Evolutionary conservation across 2,113 vertebrate genomes (phyloP), one percentile per base, ranked within the genome.

Genomic region (Corydoras maculifer): DNA sequence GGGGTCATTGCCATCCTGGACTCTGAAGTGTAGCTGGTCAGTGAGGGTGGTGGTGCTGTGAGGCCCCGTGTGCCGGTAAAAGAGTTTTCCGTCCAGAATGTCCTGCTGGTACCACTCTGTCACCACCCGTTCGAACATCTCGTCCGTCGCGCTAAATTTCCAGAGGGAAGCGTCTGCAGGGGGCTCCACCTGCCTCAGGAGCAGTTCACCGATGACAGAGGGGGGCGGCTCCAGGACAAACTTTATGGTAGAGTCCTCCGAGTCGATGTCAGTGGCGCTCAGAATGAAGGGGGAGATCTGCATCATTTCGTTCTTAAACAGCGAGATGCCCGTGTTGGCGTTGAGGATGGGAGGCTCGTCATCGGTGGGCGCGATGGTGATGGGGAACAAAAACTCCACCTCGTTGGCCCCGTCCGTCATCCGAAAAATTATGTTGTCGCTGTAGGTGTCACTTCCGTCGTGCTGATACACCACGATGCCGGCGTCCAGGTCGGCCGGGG

Each of bases 1-100:
- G 0, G 96, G 95, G 76, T 98, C 96, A 7, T 95, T 96, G 85
- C 95, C 93, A 82, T 98, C 96, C 76, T 96, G 94, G 14, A 96
- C 92, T 65, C 84, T 84, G 64, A 98, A 98, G 2, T 85, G 18
- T 30, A 98, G 87, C 62, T 93, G 94, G 75, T 98, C 95, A 82
- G 90, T 89, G 43, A 94, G 83, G 9, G 92, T 84, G 31, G 85
- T 81, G 13, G 92, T 89, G 66, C 89, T 95, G 65, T 96, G 96
- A 55, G 92, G 87, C 3, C 95, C 96, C 0, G 79, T 78, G 75
- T 98, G 95, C 59, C 85, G 89, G 75, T 95, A 98, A 83, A 92
- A 96, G 2, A 98, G 82, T 75, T 88, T 91, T 0, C 94, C 94
- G 9, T 94, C 92, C 0, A 79, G 86, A 70, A 98, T 92, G 78